phyloP scores from a whole-genome alignment of 2,113 vertebrate species.

The Noturus placidus region DNA sequence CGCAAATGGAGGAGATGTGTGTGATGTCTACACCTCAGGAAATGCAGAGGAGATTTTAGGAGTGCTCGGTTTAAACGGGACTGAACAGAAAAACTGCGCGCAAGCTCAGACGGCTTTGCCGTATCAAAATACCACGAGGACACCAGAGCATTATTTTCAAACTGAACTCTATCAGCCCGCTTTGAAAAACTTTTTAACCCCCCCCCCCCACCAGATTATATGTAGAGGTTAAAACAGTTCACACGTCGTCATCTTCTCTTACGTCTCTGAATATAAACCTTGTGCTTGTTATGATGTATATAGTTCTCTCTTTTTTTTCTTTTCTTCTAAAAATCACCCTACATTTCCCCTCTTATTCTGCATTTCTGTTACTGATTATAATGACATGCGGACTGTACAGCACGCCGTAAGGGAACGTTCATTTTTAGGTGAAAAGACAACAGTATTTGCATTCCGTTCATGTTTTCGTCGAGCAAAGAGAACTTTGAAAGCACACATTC shows the following conservation, averaged over 20 bases:
- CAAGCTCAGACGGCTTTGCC: neutral
- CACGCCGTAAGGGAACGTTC: neutral
- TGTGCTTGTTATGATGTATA: neutral
- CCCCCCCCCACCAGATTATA: neutral
- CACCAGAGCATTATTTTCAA: neutral
- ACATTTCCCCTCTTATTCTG: neutral
- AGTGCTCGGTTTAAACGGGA: neutral
- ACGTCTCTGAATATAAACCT: neutral
- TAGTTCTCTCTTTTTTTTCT: no score
- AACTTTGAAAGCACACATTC: slow-evolving; percentile 1
- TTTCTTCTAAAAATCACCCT: neutral
- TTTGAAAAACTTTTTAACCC: neutral
- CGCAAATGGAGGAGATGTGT: neutral
- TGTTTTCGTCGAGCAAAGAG: neutral
- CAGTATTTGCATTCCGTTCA: neutral
- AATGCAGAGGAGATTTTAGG: neutral
- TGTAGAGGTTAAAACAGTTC: neutral
- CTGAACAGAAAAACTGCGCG: neutral
- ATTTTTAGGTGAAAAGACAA: neutral
- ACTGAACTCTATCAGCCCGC: neutral
- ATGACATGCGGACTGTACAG: neutral
- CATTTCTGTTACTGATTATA: neutral
- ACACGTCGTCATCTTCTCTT: neutral
- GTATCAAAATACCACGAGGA: neutral
- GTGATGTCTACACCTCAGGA: neutral